These are phyloP conservation scores for Lepus europaeus DNA, from an alignment of 2,113 vertebrate species.

Conservation along the genomic window DNA sequence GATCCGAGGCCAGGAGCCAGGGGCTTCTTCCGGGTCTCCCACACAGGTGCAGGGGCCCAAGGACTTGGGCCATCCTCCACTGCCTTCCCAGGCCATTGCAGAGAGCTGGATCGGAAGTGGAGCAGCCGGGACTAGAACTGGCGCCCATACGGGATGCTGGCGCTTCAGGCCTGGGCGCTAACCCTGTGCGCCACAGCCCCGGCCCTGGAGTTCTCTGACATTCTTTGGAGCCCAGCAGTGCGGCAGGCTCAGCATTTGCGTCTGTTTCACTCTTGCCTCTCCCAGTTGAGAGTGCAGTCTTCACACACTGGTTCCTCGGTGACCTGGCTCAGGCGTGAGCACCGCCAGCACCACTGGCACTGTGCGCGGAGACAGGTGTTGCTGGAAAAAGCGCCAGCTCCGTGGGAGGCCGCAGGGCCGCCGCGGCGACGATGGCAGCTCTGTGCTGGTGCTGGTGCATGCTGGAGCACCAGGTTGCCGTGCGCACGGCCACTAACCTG, in stretches of 20 bases:
- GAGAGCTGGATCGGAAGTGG: too few species aligned
- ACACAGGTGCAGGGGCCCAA: too few species aligned
- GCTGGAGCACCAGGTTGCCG: background rate
- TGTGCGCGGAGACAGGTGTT: background rate
- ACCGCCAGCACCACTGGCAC: background rate
- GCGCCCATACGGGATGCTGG: too few species aligned
- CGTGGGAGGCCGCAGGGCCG: background rate
- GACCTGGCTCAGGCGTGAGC: background rate
- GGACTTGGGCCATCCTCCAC: too few species aligned
- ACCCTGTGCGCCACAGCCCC: too few species aligned
- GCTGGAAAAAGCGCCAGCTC: background rate
- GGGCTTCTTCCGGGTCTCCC: too few species aligned
- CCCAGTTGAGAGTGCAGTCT: background rate
- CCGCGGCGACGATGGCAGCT: too few species aligned
- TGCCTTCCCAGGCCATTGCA: too few species aligned
- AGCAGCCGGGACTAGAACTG: too few species aligned
- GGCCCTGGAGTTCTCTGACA: fast-evolving
- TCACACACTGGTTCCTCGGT: background rate
- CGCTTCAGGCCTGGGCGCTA: too few species aligned
- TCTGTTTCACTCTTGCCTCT: background rate
- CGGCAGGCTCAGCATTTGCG: fast-evolving
- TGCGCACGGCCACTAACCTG: background rate
- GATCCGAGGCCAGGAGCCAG: too few species aligned
- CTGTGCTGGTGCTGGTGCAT: too few species aligned
- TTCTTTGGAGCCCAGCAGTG: fast-evolving